Base-by-base conservation (phyloP, 2,113 vertebrate genomes). In the Gadus chalcogrammus region DNA sequence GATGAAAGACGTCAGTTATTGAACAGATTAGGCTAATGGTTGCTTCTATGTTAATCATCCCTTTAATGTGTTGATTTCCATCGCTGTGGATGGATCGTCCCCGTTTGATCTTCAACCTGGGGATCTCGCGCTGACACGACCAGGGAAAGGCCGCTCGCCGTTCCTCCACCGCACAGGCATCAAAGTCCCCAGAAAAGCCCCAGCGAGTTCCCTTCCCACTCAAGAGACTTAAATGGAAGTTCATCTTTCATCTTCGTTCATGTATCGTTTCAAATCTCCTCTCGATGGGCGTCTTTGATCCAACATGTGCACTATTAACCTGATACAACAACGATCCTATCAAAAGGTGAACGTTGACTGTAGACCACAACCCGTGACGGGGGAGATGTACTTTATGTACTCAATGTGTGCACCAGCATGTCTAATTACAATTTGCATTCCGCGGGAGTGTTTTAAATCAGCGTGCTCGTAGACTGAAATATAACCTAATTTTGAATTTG, bases 171-270 rank as follows among this genome's bases (percentile, higher is more conserved):
- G 42, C 42, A 35, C 35, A 20, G 63, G 67, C 84, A 73, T 90
- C 88, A 90, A 90, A 89, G 88, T 68, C 31, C 64, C 2, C 38
- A 78, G 82, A 86, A 90, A 86, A 85, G 78, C 78, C 87, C 84
- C 84, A 85, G 73, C 79, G 85, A 77, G 81, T 79, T 72, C 68
- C 72, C 70, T 79, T 72, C 70, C 72, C 70, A 64, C 74, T 75
- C 72, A 70, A 82, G 71, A 70, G 73, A 83, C 86, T 81, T 79
- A 83, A 82, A 85, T 81, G 73, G 77, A 68, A 78, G 71, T 71
- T 78, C 48, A 81, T 78, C 87, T 90, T 90, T 85, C 82, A 90
- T 87, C 86, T 86, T 76, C 71, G 88, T 48, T 86, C 78, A 16
- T 71, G 88, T 48, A 2, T 48, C 42, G 42, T 48, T 22, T 22